Evolutionary conservation across 64 coral and sea anemone genomes (phyloP).

Genomic region (Montipora cactus): DNA sequence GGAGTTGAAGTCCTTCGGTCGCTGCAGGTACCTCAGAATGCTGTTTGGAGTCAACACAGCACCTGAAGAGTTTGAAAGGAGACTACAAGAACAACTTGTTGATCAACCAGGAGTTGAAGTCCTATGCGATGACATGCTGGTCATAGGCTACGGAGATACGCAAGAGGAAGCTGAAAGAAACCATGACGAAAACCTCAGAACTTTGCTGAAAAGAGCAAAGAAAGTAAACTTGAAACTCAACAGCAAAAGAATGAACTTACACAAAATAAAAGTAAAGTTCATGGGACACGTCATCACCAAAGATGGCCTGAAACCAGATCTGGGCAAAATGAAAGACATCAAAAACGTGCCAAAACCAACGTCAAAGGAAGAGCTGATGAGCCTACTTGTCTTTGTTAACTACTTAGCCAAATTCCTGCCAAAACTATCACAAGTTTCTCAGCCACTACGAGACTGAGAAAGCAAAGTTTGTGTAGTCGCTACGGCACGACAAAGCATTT

Average conservation of each 20-base stretch:
- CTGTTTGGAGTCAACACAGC: too few species aligned
- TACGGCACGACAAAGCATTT: not conserved
- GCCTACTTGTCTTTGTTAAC: not conserved
- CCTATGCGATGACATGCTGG: too few species aligned
- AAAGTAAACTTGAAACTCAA: not conserved
- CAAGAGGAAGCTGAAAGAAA: too few species aligned
- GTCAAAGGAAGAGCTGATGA: not conserved
- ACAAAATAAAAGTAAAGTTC: not conserved
- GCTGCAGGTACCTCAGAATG: too few species aligned
- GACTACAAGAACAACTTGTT: too few species aligned
- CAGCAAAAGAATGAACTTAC: not conserved
- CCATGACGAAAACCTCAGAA: too few species aligned
- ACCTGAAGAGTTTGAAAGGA: too few species aligned
- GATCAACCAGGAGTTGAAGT: too few species aligned
- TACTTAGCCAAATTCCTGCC: not conserved
- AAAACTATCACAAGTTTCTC: not conserved
- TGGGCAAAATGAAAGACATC: not conserved
- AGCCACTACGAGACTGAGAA: not conserved
- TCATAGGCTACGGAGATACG: too few species aligned
- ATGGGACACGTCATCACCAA: not conserved
- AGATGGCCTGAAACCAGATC: not conserved
- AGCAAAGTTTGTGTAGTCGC: not conserved
- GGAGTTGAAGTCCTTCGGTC: too few species aligned
- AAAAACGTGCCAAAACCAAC: not conserved
- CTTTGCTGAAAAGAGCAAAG: not conserved